These are phyloP conservation scores for Phaenicophaeus curvirostris DNA, from an alignment of 2,797 vertebrate genomes.

Conservation along the genomic window DNA sequence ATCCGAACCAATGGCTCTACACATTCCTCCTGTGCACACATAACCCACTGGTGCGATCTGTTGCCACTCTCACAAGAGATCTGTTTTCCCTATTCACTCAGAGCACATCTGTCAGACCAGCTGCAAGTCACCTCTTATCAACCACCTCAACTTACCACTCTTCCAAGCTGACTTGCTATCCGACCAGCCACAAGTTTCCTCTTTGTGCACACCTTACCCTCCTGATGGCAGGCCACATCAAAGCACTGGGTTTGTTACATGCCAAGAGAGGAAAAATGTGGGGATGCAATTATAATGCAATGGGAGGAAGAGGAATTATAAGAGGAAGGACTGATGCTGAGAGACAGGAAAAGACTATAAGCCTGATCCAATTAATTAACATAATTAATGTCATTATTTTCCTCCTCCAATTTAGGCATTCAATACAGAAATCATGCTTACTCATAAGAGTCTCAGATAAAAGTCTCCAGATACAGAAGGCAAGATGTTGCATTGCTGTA, in stretches of 20 bases:
- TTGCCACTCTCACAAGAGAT: neutral
- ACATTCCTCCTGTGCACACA: rapidly evolving
- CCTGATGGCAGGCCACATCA: neutral
- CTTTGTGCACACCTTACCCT: neutral
- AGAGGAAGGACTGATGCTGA: conserved; percentile 62
- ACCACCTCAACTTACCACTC: neutral
- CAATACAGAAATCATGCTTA: conserved; percentile 53
- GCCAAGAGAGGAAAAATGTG: neutral
- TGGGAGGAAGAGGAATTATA: conserved; percentile 40
- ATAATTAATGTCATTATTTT: conserved; percentile 68
- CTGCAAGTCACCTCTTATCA: neutral
- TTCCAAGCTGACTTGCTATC: neutral
- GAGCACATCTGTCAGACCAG: neutral
- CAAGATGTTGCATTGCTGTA: neutral
- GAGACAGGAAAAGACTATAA: conserved; percentile 55
- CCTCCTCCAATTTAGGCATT: conserved; percentile 56
- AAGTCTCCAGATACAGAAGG: conserved; percentile 31
- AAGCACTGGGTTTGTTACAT: neutral
- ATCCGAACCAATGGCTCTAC: neutral
- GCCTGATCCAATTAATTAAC: conserved; percentile 60
- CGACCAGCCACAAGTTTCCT: neutral
- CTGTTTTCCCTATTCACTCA: neutral
- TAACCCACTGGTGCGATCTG: neutral
- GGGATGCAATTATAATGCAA: conserved; percentile 23
- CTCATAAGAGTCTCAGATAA: conserved; percentile 29